Evolutionary conservation across 2,888 invertebrate genomes (phyloP).

Genomic region (Plusia festucae): DNA sequence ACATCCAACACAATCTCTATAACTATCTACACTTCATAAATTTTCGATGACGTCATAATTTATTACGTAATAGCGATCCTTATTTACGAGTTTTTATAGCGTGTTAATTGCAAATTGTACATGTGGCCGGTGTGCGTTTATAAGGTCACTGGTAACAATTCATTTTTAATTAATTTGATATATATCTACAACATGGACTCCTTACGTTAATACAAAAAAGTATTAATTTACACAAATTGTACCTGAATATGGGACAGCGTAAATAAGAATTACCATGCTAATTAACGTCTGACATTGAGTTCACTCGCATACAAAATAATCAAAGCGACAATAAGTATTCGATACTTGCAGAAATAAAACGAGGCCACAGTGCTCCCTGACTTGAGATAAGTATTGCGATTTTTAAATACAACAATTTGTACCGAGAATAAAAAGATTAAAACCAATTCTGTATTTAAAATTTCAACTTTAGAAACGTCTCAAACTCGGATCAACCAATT

Average conservation of each 20-base stretch:
- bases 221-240: background rate
- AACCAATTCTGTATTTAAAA: no score
- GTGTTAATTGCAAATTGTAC: background rate
- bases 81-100: background rate
- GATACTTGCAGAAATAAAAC: slow-evolving; percentile 16
- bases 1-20: slow-evolving; percentile 52
- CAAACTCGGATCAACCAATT: no score
- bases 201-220: no score
- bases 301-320: slow-evolving; percentile 14
- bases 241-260: background rate
- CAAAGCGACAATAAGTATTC: slow-evolving; percentile 11
- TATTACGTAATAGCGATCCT: slow-evolving; percentile 22
- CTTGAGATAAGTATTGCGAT: slow-evolving; percentile 17
- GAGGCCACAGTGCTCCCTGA: slow-evolving; percentile 17
- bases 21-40: slow-evolving; percentile 46
- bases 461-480: no score
- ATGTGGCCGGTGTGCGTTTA: background rate
- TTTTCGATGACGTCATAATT: slow-evolving; percentile 19
- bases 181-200: background rate
- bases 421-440: slow-evolving; percentile 31
- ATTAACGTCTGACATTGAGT: slow-evolving; percentile 18
- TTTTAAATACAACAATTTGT: slow-evolving; percentile 26
- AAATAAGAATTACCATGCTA: slow-evolving; percentile 27
- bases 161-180: background rate
- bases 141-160: background rate